Evolutionary conservation across 2,888 invertebrate species (phyloP).

Genomic region (Lithophane semibrunnea): DNA sequence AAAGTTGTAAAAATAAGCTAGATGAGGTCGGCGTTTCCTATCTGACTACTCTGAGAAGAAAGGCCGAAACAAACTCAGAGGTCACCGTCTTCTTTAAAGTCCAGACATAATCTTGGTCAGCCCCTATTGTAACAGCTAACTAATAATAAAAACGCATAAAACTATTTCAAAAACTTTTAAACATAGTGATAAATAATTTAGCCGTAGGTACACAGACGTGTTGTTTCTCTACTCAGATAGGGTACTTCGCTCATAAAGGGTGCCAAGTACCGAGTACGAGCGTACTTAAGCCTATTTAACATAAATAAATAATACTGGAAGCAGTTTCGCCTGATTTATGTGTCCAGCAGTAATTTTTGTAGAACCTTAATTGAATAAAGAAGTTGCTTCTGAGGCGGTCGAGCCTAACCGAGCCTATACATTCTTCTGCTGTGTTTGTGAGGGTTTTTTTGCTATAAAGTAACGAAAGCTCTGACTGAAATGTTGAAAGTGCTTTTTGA

Average conservation of each 20-base stretch:
- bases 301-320: conserved; percentile 84
- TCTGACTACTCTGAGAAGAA: too few species aligned
- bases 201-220: conserved; percentile 36
- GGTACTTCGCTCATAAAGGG: conserved; percentile 70
- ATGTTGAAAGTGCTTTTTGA: conserved; percentile 2
- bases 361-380: conserved; percentile 83
- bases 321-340: conserved; percentile 84
- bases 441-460: conserved; percentile 3
- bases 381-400: conserved; percentile 68
- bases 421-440: not conserved
- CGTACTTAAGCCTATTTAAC: conserved; percentile 82
- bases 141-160: conserved; percentile 18
- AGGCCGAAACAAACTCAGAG: too few species aligned
- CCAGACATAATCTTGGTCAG: too few species aligned
- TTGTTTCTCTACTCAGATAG: conserved; percentile 51
- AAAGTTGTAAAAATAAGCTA: too few species aligned
- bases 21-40: too few species aligned
- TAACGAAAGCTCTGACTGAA: not conserved
- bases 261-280: conserved; percentile 70
- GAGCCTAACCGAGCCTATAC: conserved; percentile 14
- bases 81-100: too few species aligned
- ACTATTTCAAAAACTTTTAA: conserved; percentile 39
- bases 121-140: too few species aligned
- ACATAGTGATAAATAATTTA: conserved; percentile 53
- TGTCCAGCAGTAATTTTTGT: conserved; percentile 81